phyloP scores from a whole-genome alignment of 2,888 invertebrate genomes.

The Nyleta sp. region DNA sequence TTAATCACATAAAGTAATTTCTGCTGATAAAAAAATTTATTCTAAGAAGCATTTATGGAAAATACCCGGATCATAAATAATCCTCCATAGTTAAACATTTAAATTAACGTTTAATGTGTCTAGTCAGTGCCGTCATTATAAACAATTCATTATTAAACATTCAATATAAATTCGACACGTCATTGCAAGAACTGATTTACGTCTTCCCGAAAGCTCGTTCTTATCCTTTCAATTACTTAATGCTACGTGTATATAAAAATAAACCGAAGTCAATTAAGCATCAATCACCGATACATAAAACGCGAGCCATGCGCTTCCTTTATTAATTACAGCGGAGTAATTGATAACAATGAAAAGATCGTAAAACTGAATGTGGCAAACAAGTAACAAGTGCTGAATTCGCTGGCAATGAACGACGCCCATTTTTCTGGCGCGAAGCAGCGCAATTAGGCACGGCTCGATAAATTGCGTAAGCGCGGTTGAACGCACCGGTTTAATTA shows the following conservation, averaged over 20 bases:
- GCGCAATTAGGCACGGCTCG: constrained; percentile 68
- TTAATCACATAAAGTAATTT: too few relatives aligned
- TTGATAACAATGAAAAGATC: constrained; percentile 57
- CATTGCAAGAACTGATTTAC: constrained; percentile 15
- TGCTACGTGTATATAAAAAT: constrained; percentile 16
- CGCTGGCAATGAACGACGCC: constrained; percentile 65
- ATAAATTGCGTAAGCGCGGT: constrained; percentile 68
- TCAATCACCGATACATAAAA: constrained; percentile 17
- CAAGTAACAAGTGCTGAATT: constrained; percentile 64
- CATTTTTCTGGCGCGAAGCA: constrained; percentile 65
- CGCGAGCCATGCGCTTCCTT: constrained; percentile 14
- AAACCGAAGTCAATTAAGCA: constrained; percentile 35
- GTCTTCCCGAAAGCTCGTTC: neutral
- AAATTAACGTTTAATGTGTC: neutral
- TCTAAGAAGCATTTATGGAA: too few relatives aligned
- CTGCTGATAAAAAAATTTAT: too few relatives aligned
- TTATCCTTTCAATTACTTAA: constrained; percentile 33
- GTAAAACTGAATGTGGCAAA: constrained; percentile 52
- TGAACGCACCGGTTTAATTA: constrained; percentile 69
- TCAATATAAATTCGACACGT: constrained; percentile 2
- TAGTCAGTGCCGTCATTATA: neutral
- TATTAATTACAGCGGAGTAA: constrained; percentile 44
- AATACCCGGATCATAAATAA: constrained; percentile 4
- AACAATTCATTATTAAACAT: neutral
- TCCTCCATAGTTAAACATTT: neutral